Conservation (phyloP, 2,888 invertebrate species). For the Alcis repandata region DNA sequence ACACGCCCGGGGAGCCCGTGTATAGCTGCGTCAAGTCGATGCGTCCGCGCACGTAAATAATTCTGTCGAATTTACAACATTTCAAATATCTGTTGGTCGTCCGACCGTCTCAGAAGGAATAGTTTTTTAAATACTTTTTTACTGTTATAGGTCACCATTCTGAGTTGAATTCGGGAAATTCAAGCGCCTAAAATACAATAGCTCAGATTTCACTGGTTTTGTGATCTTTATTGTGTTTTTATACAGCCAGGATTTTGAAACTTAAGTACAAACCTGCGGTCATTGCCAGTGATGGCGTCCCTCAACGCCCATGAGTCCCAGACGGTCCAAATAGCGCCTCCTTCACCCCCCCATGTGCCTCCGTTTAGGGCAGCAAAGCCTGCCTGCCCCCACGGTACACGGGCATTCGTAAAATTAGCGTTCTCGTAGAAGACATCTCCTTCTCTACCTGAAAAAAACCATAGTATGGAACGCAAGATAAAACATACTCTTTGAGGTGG, state of each 20-base stretch:
- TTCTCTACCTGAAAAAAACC: constrained; percentile 4
- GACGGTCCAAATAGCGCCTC: constrained; percentile 14
- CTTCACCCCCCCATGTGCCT: constrained; percentile 14
- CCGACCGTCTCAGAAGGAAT: background rate
- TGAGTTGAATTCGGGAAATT: no score
- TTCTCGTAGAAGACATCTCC: background rate
- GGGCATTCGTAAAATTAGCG: background rate
- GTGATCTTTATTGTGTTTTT: no score
- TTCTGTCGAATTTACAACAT: background rate
- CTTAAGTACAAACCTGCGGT: no score
- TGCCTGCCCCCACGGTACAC: constrained; percentile 5
- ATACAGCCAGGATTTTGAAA: no score
- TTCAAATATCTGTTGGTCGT: background rate
- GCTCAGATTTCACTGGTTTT: no score
- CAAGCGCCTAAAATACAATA: background rate
- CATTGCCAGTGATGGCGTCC: background rate
- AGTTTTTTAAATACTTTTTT: no score
- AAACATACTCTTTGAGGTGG: no score
- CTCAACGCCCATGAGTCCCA: constrained; percentile 18
- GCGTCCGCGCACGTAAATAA: background rate
- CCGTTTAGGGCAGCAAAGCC: constrained; percentile 13
- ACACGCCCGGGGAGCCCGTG: constrained; percentile 15
- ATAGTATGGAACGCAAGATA: no score
- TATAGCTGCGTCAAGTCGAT: constrained; percentile 8
- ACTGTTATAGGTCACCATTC: no score